Percentiles rank a stretch among this genome's conserved stretches.
These are phyloP conservation scores for Andrena trimmerana DNA, from an alignment of 2,888 invertebrate genomes.

Conservation along the genomic window DNA sequence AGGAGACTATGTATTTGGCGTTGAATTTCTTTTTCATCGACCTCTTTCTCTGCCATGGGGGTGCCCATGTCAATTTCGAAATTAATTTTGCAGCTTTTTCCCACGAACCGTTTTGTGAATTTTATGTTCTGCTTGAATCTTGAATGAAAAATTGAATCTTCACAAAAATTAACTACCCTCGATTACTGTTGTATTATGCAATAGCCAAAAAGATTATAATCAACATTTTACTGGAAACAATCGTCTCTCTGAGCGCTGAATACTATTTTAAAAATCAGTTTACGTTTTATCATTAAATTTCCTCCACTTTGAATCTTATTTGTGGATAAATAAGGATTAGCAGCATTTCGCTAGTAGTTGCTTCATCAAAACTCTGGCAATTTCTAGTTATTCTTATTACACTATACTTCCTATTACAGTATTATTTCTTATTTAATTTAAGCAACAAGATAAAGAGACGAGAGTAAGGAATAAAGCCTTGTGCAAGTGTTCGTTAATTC, in stretches of 20 bases:
- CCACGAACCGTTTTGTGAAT: constrained; percentile 4
- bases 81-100: not conserved
- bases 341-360: no score
- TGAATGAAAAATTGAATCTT: not conserved
- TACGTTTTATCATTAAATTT: no score
- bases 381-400: no score
- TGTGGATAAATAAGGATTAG: no score
- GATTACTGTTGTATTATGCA: not conserved
- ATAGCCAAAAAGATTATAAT: not conserved
- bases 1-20: constrained; percentile 20
- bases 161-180: no score
- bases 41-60: not conserved
- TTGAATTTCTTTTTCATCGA: constrained; percentile 15
- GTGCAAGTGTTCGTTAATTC: no score
- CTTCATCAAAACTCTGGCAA: no score
- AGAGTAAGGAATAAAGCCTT: not conserved
- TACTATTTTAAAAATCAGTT: no score
- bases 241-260: no score
- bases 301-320: no score
- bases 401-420: no score
- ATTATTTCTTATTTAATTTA: no score
- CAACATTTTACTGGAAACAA: not conserved
- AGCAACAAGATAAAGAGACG: not conserved
- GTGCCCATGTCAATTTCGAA: constrained; percentile 2
- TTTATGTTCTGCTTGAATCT: not conserved